Evolutionary conservation across 2,797 vertebrate genomes (phyloP).

Genomic region (Liasis olivaceus): DNA sequence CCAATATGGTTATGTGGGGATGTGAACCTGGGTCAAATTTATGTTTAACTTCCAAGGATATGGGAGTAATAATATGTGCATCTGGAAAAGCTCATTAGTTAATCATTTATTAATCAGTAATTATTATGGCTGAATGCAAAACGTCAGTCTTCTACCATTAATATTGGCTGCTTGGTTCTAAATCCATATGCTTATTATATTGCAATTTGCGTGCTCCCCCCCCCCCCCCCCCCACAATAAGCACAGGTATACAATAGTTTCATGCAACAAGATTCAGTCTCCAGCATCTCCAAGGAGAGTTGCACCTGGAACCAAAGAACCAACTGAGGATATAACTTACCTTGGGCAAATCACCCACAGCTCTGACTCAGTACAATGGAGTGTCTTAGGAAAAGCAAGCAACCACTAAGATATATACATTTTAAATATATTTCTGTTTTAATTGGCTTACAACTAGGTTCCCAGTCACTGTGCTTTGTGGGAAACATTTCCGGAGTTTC

Average conservation of each 20-base stretch:
- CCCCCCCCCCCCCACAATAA: neutral
- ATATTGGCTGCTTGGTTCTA: neutral
- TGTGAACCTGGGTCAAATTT: neutral
- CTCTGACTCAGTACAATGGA: neutral
- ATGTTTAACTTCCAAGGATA: neutral
- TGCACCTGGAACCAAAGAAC: neutral
- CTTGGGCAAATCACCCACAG: neutral
- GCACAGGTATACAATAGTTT: neutral
- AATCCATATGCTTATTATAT: neutral
- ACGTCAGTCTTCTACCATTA: neutral
- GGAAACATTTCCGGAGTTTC: conserved; percentile 39
- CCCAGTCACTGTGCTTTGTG: neutral
- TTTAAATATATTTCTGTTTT: neutral
- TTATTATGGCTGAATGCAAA: neutral
- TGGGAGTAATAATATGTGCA: neutral
- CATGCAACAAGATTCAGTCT: neutral
- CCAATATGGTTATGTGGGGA: neutral
- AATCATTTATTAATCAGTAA: neutral
- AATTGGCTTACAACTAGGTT: neutral
- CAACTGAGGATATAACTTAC: neutral
- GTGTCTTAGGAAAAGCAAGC: neutral
- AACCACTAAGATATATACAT: neutral
- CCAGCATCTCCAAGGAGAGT: neutral
- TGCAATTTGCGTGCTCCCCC: neutral
- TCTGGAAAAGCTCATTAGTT: neutral